Percentiles rank a stretch among this genome's conserved stretches.
Evolutionary conservation across 2,113 vertebrate species (phyloP).

Genomic region (Cephalopholis sonnerati): DNA sequence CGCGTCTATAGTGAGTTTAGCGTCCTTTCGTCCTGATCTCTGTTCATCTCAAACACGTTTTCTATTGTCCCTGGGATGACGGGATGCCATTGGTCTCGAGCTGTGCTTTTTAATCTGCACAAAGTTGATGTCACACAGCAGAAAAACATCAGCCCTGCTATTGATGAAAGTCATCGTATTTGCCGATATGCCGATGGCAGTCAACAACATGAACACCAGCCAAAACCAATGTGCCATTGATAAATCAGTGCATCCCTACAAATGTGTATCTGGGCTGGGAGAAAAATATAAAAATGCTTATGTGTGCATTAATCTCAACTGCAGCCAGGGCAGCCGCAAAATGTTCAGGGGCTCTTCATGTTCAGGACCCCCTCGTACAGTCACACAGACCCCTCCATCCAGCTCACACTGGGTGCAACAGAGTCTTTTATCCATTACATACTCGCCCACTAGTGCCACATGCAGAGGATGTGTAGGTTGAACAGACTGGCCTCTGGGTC

Average conservation of each 20-base stretch:
- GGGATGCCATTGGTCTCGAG: too few species aligned
- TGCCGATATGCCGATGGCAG: too few species aligned
- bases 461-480: slow-evolving; percentile 11
- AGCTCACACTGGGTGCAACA: slow-evolving; percentile 20
- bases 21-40: too few species aligned
- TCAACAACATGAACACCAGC: too few species aligned
- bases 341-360: background rate
- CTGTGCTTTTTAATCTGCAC: too few species aligned
- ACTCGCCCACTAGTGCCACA: background rate
- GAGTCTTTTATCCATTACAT: slow-evolving; percentile 3
- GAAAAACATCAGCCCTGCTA: too few species aligned
- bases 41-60: too few species aligned
- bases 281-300: background rate
- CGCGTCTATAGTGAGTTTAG: too few species aligned
- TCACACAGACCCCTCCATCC: background rate
- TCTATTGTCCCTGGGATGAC: too few species aligned
- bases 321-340: background rate
- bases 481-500: slow-evolving; percentile 41
- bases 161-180: too few species aligned
- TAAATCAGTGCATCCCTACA: background rate
- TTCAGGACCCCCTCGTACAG: background rate
- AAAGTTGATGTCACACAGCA: too few species aligned
- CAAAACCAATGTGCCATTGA: rapidly evolving
- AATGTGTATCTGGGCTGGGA: background rate
- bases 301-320: background rate